Evolutionary conservation across 2,888 invertebrate species (phyloP), one percentile per base, ranked within the genome.

Genomic region (Acleris holmiana): DNA sequence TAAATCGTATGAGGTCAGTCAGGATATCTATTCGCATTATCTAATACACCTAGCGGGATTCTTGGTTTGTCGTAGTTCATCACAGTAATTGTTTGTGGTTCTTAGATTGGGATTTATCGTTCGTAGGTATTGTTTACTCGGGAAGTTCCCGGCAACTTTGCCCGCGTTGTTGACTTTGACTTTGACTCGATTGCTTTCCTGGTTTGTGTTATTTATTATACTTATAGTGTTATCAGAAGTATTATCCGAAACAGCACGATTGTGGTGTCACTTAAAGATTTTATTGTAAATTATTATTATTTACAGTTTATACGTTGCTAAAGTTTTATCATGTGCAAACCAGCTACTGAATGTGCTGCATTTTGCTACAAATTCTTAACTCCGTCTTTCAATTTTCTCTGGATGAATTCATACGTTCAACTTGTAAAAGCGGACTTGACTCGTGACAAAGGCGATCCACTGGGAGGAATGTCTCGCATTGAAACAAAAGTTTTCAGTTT

Each of bases 141-240:
- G 23, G 23, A 41, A 60, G 65, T 60, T 60, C 19, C 49, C 54
- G 44, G 54, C 65, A 65, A 65, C 55, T 60, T 65, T 44, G 49
- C 29, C 54, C 55, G 44, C 65, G 29, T 21, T 55, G 49, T 65
- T 64, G 54, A 54, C 64, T 64, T 64, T 65, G 65, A 60, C 59
- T 65, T 49, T 55, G 59, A 49, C 50, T 65, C 55, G 44, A 55
- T 60, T 60, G 54, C 58, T 60, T 65, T 44, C 50, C 49, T 65
- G 55, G 46, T 55, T 54, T 60, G 44, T 46, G 44, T 55, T 55
- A 19, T 59, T 59, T 55, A 55, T 54, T 18, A 49, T 29, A 41
- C 41, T 48, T 48, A n/a, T n/a, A 59, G 53, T 54, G 35, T 53
- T 63, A 63, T 57, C 57, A 57, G 56, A 40, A 18, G 21, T 63